phyloP scores from a whole-genome alignment of 2,113 vertebrate genomes.

The Setophaga kirtlandii region DNA sequence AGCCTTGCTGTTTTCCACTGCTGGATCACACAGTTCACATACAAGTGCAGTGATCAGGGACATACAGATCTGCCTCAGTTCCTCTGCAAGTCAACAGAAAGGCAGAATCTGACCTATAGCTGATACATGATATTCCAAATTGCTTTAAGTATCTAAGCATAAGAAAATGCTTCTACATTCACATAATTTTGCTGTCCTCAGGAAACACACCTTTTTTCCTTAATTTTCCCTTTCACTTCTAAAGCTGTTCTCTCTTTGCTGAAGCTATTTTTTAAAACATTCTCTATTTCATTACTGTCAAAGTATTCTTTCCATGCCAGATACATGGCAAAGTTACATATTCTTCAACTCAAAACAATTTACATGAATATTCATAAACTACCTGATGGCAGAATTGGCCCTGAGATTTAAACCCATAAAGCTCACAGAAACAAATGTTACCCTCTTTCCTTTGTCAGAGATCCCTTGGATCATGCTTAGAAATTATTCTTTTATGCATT shows the following conservation, averaged over 20 bases:
- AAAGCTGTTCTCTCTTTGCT: not conserved
- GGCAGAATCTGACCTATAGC: not conserved
- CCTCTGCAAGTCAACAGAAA: not conserved
- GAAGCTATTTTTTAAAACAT: constrained; percentile 14
- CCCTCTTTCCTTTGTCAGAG: constrained; percentile 28
- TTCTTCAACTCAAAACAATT: constrained; percentile 42
- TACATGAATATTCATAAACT: constrained; percentile 35
- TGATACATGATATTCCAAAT: not conserved
- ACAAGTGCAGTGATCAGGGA: not conserved
- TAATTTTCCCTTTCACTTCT: not conserved
- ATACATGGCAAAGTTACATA: constrained; percentile 30
- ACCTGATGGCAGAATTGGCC: constrained; percentile 62
- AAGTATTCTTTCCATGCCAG: constrained; percentile 20
- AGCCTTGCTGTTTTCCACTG: not conserved
- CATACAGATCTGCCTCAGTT: not conserved
- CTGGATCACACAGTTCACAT: not conserved
- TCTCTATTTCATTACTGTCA: constrained; percentile 45
- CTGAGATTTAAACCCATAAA: constrained; percentile 27
- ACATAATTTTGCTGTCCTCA: not conserved
- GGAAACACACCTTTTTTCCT: not conserved
- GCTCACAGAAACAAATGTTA: constrained; percentile 40
- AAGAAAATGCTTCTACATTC: not conserved
- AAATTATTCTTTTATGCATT: constrained; percentile 35
- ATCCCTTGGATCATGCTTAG: constrained; percentile 8
- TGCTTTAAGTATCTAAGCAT: not conserved